phyloP scores from a whole-genome alignment of 2,113 vertebrate genomes.

The Bubo bubo region DNA sequence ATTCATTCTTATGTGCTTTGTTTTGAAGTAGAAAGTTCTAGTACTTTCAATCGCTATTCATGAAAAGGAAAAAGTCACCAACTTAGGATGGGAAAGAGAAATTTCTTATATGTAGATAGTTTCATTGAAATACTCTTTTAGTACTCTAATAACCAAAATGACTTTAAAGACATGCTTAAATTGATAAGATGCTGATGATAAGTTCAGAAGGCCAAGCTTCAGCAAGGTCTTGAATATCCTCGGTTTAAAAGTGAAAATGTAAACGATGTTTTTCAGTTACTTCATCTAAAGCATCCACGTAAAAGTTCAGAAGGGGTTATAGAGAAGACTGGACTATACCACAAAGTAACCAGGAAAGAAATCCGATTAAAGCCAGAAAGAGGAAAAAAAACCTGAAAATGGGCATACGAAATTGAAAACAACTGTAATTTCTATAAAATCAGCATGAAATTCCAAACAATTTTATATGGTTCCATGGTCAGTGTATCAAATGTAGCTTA shows the following conservation, averaged over 20 bases:
- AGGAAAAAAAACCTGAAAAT: neutral
- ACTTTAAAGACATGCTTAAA: neutral
- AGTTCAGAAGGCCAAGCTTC: neutral
- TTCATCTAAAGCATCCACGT: slow-evolving; percentile 4
- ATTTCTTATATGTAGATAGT: neutral
- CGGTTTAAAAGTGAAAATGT: neutral
- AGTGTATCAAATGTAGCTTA: slow-evolving; percentile 47
- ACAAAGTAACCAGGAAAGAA: slow-evolving; percentile 43
- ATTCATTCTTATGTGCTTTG: neutral
- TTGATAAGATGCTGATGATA: neutral
- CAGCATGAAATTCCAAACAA: slow-evolving; percentile 63
- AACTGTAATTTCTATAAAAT: slow-evolving; percentile 60
- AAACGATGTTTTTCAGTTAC: neutral
- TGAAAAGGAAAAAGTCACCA: neutral
- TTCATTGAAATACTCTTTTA: neutral
- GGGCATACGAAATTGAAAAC: slow-evolving; percentile 52
- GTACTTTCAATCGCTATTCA: neutral
- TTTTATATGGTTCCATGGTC: slow-evolving; percentile 45
- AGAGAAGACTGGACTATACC: slow-evolving; percentile 4
- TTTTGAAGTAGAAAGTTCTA: neutral
- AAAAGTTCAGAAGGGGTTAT: slow-evolving; percentile 11
- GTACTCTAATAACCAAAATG: neutral
- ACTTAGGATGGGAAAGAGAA: neutral
- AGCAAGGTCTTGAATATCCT: neutral
- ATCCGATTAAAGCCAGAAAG: slow-evolving; percentile 37